Evolutionary conservation across 2,797 vertebrate species (phyloP).

Genomic region (Neosilurus hyrtlii): DNA sequence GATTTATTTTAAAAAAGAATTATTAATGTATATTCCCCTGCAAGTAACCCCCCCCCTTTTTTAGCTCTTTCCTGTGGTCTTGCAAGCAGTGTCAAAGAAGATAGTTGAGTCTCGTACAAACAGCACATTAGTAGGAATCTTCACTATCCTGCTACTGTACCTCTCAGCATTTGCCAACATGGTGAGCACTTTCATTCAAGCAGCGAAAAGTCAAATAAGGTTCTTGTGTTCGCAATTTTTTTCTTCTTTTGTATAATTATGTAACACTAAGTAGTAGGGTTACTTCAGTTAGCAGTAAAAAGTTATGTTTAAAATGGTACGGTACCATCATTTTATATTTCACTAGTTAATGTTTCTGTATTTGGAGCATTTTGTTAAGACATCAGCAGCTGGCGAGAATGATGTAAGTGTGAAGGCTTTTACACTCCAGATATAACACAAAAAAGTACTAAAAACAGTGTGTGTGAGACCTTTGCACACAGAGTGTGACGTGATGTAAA

Average conservation of each 20-base stretch:
- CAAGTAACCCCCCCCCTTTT: neutral
- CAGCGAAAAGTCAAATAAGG: neutral
- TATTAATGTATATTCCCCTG: neutral
- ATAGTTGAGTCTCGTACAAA: conserved; percentile 88
- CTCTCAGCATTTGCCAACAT: conserved; percentile 88
- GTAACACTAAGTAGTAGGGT: neutral
- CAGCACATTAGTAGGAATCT: conserved; percentile 86
- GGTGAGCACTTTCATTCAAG: conserved; percentile 58
- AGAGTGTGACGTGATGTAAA: no score
- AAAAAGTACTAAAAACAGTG: no score
- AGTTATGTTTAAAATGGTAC: no score
- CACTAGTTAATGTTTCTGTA: no score
- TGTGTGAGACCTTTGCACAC: no score
- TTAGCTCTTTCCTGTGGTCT: conserved; percentile 79
- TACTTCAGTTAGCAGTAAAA: no score
- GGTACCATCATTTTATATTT: no score
- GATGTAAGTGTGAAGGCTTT: no score
- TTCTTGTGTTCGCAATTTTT: neutral
- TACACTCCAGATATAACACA: no score
- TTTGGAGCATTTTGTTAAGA: no score
- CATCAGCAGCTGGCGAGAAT: no score
- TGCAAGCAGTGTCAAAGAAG: conserved; percentile 82
- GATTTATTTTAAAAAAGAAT: neutral
- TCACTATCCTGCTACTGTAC: conserved; percentile 89
- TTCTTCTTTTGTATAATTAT: neutral